Conservation (phyloP, 2,888 invertebrate species). For the Acronicta psi region DNA sequence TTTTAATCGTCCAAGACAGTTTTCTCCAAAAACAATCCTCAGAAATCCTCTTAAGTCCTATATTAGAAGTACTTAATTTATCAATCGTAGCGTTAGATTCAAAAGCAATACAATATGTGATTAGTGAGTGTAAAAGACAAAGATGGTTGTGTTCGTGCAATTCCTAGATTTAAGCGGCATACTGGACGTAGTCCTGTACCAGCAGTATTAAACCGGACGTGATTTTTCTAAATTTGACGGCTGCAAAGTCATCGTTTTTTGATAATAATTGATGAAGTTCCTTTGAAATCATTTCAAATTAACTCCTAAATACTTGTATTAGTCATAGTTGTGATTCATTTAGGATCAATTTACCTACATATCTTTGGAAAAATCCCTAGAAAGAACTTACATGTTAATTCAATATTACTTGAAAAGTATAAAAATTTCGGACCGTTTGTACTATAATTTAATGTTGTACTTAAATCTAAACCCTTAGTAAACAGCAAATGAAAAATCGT, state of each 20-base stretch:
- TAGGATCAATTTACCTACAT: constrained; percentile 23
- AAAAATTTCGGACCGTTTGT: constrained; percentile 15
- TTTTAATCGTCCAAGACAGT: constrained; percentile 19
- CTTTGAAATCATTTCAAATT: constrained; percentile 31
- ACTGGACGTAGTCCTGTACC: constrained; percentile 75
- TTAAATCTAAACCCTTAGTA: constrained; percentile 29
- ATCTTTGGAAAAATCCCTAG: constrained; percentile 1
- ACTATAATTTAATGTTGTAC: constrained; percentile 23
- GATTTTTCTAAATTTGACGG: constrained; percentile 33
- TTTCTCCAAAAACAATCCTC: constrained; percentile 17
- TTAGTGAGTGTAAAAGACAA: constrained; percentile 85
- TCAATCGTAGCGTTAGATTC: constrained; percentile 61
- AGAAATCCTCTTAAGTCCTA: constrained; percentile 52
- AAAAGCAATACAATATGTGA: constrained; percentile 86
- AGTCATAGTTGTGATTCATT: constrained; percentile 25
- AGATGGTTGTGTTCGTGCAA: constrained; percentile 88
- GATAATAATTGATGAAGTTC: constrained; percentile 11
- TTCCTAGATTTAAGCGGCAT: constrained; percentile 78
- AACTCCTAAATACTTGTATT: constrained; percentile 23
- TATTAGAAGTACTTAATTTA: constrained; percentile 64
- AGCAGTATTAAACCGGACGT: constrained; percentile 50
- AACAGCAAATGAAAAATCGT: constrained; percentile 2
- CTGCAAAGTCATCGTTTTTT: constrained; percentile 10
- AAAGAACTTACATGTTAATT: constrained; percentile 13
- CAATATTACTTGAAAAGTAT: constrained; percentile 12